Conservation (phyloP, 2,113 vertebrate species). For the Coregonus clupeaformis region DNA sequence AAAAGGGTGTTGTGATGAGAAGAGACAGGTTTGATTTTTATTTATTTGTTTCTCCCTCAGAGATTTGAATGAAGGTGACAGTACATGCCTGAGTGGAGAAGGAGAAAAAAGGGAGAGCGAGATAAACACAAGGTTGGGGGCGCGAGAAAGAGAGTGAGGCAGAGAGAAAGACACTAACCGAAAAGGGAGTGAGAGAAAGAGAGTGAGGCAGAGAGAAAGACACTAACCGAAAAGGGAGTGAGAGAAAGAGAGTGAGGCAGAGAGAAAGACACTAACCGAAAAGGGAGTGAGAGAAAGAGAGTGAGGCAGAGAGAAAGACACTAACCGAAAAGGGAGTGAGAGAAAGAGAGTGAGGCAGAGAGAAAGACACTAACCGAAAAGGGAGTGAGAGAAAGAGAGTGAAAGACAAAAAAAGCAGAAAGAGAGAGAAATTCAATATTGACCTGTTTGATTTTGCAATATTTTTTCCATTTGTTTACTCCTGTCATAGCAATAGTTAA, state of each 20-base stretch:
- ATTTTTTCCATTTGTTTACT: too few species aligned
- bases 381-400: too few species aligned
- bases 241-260: not conserved
- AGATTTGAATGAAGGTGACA: slow-evolving; percentile 6
- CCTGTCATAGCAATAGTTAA: not conserved
- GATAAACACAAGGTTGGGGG: too few species aligned
- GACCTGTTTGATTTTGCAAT: too few species aligned
- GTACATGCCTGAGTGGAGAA: not conserved
- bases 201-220: too few species aligned
- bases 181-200: not conserved
- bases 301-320: not conserved
- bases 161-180: not conserved
- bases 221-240: not conserved
- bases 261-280: not conserved
- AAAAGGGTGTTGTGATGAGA: not conserved
- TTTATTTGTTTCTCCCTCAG: not conserved
- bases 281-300: not conserved
- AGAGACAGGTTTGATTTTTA: not conserved
- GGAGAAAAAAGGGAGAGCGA: not conserved
- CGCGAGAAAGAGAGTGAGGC: not conserved
- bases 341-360: not conserved
- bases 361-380: not conserved
- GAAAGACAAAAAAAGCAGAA: too few species aligned
- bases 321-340: not conserved
- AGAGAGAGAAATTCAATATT: not conserved